Conservation (phyloP, 2,113 vertebrate species). For the Dolichallabes microphthalmus region DNA sequence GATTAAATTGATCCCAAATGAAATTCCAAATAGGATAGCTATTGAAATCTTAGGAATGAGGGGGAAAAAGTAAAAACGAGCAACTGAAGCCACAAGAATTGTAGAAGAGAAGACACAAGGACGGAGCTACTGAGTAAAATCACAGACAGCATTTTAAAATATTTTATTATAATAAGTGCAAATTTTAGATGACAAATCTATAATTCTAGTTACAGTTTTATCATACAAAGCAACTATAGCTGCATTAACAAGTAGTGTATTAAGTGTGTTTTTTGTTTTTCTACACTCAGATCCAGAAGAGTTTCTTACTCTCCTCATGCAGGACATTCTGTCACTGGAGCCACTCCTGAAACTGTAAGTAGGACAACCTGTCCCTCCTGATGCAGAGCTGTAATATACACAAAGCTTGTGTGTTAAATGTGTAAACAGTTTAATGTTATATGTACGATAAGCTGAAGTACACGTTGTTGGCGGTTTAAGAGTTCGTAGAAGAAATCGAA, state of each 20-base stretch:
- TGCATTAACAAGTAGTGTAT: neutral
- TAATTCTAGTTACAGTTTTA: neutral
- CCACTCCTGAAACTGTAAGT: constrained; percentile 84
- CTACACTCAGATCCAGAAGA: constrained; percentile 83
- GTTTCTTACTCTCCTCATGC: constrained; percentile 86
- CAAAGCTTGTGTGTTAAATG: neutral
- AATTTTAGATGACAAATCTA: neutral
- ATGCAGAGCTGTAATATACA: neutral
- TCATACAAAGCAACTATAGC: neutral
- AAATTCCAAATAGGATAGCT: no score
- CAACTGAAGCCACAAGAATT: no score
- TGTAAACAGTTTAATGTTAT: neutral
- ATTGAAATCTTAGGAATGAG: no score
- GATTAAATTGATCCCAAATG: no score
- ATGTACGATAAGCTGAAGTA: neutral
- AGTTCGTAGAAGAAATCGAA: no score
- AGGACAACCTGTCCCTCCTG: neutral
- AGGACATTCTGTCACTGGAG: constrained; percentile 80
- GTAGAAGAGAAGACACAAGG: no score
- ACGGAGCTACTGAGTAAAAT: neutral
- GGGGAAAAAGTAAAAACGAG: no score
- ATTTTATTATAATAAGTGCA: neutral
- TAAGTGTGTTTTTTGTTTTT: neutral
- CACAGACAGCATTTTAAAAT: neutral
- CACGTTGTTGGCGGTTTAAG: no score